phyloP scores from a whole-genome alignment of 2,797 vertebrate species.

The Alfaro cultratus region DNA sequence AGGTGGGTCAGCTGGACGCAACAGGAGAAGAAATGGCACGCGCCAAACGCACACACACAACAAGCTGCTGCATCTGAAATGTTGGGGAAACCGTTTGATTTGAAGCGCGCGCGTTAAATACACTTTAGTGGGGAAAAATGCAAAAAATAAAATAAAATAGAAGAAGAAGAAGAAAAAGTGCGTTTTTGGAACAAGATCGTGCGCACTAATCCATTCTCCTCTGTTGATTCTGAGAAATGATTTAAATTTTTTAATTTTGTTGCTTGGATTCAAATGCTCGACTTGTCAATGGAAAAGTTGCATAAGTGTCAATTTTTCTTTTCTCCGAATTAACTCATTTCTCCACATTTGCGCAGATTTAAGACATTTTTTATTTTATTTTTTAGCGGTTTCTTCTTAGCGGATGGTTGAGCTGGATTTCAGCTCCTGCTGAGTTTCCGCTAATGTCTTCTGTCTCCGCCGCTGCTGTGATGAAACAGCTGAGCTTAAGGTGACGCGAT shows the following conservation, averaged over 20 bases:
- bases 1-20: constrained; percentile 77
- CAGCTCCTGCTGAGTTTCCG: too few species aligned
- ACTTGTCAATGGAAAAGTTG: neutral
- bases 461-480: constrained; percentile 18
- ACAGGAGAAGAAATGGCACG: neutral
- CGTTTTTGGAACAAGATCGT: neutral
- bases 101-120: neutral
- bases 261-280: neutral
- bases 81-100: neutral
- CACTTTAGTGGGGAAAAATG: neutral
- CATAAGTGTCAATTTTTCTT: neutral
- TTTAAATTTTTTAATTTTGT: neutral
- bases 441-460: neutral
- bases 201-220: neutral
- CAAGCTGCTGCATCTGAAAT: neutral
- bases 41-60: too few species aligned
- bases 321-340: neutral
- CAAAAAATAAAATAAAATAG: neutral
- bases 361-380: too few species aligned
- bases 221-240: neutral
- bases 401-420: neutral
- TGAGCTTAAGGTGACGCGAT: neutral
- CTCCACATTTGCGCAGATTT: neutral
- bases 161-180: neutral
- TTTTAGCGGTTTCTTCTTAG: neutral